phyloP scores from a whole-genome alignment of 2,113 vertebrate genomes.

The Nerophis ophidion region DNA sequence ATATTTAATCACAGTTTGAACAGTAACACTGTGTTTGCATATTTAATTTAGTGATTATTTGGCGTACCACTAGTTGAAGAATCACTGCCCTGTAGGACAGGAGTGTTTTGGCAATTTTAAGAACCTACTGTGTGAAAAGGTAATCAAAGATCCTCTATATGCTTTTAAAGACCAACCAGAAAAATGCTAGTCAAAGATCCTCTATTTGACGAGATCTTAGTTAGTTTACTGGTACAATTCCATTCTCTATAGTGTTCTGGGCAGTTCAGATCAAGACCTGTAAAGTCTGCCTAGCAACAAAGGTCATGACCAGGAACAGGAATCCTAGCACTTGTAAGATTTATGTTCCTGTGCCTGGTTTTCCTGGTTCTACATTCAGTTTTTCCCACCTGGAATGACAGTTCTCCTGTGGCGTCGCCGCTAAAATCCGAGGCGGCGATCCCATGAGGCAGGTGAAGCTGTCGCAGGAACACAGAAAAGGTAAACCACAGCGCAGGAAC shows the following conservation, averaged over 20 bases:
- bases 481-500: not conserved
- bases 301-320: not conserved
- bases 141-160: no score
- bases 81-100: no score
- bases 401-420: conserved; percentile 68
- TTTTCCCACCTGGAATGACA: conserved; percentile 79
- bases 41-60: no score
- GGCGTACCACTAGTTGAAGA: no score
- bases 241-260: not conserved
- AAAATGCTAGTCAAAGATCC: no score
- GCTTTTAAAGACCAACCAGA: no score
- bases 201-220: no score
- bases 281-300: not conserved
- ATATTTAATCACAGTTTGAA: no score
- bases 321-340: not conserved
- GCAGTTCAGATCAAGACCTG: not conserved
- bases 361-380: not conserved
- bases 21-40: no score
- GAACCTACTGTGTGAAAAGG: not conserved
- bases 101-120: not conserved
- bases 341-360: no score
- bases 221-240: no score
- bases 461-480: conserved; percentile 12
- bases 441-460: conserved; percentile 82
- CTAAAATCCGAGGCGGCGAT: conserved; percentile 73